Evolutionary conservation across 2,113 vertebrate genomes (phyloP), one percentile per base, ranked within the genome.

Genomic region (Hippocampus mohnikei): DNA sequence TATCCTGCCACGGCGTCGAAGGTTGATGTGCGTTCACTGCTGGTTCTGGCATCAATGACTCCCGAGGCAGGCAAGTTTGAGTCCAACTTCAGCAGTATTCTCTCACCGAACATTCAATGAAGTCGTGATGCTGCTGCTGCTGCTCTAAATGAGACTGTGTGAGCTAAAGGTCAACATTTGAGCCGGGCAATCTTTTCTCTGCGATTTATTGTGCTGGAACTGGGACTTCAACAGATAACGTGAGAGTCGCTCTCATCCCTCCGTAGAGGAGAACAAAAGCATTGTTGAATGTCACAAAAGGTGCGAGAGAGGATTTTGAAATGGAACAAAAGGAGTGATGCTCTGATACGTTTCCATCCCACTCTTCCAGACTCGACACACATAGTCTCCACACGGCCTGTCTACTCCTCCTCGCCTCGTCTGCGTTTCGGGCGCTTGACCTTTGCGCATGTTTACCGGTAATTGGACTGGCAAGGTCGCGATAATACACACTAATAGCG

Each of bases 391-490:
- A 37, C 56, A 9, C 23, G 8, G 21, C 23, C 21, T 6, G 16
- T 48, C 23, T 48, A 37, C 68, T 8, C 66, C 42, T 13, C 53
- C 56, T 69, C 62, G 27, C 23, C 20, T 60, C 11, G 58, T 37
- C 41, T 63, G 64, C 70, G 65, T 69, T 73, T 67, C 80, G 79
- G 76, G 80, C 41, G 25, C 64, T 75, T 81, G 76, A 81, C 79
- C 83, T 76, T 37, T 76, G 50, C 58, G 80, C 75, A 72, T 81
- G 83, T 82, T 84, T 77, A 60, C 84, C 78, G 80, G 80, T 86
- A 89, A 90, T 89, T 84, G 74, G 80, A 86, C 85, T 84, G 87
- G 85, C 83, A 88, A 78, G 82, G 84, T 70, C 59, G 72, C 74
- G 81, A 87, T 85, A 72, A 81, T 81, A 73, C 60, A 18, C 71